These are phyloP conservation scores for Atopsyche davidsoni DNA, from an alignment of 1,140 invertebrate species.

Conservation along the genomic window DNA sequence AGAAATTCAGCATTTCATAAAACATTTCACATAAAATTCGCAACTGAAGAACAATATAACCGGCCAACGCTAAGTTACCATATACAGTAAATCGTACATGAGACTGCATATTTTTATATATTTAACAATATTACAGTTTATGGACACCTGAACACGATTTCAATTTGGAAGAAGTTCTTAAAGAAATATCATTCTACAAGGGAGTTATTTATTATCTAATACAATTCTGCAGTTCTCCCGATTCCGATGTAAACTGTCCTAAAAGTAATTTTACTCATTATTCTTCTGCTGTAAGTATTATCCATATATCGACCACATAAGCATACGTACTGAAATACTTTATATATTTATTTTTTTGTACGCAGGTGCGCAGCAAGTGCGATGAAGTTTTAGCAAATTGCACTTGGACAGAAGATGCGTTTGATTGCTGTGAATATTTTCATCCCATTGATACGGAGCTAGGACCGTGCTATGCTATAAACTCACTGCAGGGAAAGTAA, in stretches of 20 bases:
- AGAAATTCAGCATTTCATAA: too few relatives aligned
- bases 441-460: slow-evolving; percentile 57
- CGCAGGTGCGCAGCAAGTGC: slow-evolving; percentile 54
- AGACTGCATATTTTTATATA: neutral
- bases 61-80: neutral
- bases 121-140: slow-evolving; percentile 38
- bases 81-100: neutral
- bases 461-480: slow-evolving; percentile 59
- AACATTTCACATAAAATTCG: too few relatives aligned
- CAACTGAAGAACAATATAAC: too few relatives aligned
- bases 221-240: slow-evolving; percentile 51
- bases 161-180: slow-evolving; percentile 61
- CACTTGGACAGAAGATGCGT: slow-evolving; percentile 53
- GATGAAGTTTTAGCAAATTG: slow-evolving; percentile 51
- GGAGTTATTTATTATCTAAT: slow-evolving; percentile 59
- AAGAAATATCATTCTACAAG: slow-evolving; percentile 60
- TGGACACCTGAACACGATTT: slow-evolving; percentile 60
- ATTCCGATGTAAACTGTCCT: slow-evolving; percentile 47
- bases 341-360: slow-evolving; percentile 4
- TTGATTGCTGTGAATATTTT: slow-evolving; percentile 63
- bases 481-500: slow-evolving; percentile 53
- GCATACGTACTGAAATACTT: too few relatives aligned
- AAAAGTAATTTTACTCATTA: slow-evolving; percentile 52
- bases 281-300: slow-evolving; percentile 42
- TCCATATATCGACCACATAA: neutral